phyloP scores from a whole-genome alignment of 2,888 invertebrate species.

The Erebia ligea region DNA sequence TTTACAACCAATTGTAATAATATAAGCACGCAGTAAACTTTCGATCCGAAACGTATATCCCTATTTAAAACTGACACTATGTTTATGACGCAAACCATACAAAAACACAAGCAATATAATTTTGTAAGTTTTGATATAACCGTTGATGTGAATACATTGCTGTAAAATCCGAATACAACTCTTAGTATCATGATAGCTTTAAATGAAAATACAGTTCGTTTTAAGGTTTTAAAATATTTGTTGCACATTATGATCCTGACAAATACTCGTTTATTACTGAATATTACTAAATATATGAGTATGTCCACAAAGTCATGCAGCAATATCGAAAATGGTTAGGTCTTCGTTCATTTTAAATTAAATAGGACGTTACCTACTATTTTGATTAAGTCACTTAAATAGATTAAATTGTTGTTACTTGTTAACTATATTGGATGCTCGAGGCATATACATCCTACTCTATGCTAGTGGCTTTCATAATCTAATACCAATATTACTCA shows the following conservation, averaged over 20 bases:
- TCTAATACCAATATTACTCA: too few relatives aligned
- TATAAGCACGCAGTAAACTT: neutral
- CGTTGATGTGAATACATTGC: conserved; percentile 1
- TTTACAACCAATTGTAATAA: conserved; percentile 10
- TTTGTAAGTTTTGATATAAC: neutral
- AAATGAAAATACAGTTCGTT: neutral
- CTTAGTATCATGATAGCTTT: conserved; percentile 15
- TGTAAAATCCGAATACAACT: conserved; percentile 13
- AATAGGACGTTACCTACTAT: neutral
- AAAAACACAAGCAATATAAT: conserved; percentile 10
- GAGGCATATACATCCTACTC: neutral
- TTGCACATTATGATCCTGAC: neutral
- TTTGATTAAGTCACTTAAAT: neutral
- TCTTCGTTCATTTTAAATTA: neutral
- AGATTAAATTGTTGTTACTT: neutral
- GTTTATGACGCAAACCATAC: neutral
- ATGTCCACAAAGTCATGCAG: neutral
- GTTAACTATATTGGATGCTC: too few relatives aligned
- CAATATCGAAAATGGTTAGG: neutral
- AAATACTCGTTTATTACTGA: neutral
- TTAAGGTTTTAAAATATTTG: neutral
- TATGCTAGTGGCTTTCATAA: neutral
- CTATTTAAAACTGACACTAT: neutral
- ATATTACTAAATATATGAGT: neutral
- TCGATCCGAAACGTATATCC: neutral